Evolutionary conservation across 2,888 invertebrate genomes (phyloP).

Genomic region (Thecocarcelia acutangulata): DNA sequence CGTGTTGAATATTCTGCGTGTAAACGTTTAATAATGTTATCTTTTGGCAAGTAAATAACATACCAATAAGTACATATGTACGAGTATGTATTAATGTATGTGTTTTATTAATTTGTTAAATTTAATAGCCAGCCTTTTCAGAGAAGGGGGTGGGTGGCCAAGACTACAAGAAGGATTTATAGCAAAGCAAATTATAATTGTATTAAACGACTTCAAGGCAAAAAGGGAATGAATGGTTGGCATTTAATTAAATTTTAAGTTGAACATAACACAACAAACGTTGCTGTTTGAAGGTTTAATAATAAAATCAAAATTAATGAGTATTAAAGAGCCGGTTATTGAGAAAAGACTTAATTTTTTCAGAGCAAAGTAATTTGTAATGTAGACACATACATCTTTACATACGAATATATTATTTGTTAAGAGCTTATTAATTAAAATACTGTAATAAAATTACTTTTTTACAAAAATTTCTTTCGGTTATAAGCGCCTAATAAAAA

Average conservation of each 20-base stretch:
- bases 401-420: too few species aligned
- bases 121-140: neutral
- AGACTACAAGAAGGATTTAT: conserved; percentile 36
- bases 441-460: neutral
- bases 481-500: too few species aligned
- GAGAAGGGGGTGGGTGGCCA: conserved; percentile 12
- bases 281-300: neutral
- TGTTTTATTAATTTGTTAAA: neutral
- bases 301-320: too few species aligned
- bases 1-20: neutral
- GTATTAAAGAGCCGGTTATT: too few species aligned
- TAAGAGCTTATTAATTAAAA: too few species aligned
- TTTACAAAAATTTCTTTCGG: neutral
- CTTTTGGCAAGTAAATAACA: conserved; percentile 28
- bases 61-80: conserved; percentile 30
- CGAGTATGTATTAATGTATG: neutral
- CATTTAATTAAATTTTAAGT: conserved; percentile 37
- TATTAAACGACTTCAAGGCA: too few species aligned
- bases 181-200: conserved; percentile 52
- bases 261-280: neutral
- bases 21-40: conserved; percentile 52
- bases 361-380: too few species aligned
- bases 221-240: neutral
- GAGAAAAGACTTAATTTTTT: too few species aligned
- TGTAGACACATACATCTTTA: too few species aligned